Evolutionary conservation across 30 jellyfish, hydroid and myxozoan species (phyloP).

Genomic region (Cassiopea andromeda): DNA sequence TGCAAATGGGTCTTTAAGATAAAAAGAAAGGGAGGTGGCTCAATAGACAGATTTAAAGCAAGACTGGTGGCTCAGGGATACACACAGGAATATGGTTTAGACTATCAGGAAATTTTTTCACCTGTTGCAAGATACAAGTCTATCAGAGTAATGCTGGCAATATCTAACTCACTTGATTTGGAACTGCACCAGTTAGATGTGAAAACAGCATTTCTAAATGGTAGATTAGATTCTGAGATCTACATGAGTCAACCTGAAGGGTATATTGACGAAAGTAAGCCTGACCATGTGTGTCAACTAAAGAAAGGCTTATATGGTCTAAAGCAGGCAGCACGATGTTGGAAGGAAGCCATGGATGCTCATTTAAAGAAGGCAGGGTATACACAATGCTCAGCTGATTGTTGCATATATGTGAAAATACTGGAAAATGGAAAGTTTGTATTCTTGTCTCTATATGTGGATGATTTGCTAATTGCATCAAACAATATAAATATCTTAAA

Average conservation of each 20-base stretch:
- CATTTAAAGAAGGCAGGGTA: neutral
- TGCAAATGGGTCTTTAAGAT: constrained; percentile 3
- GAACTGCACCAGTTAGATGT: constrained; percentile 45
- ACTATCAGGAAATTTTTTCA: constrained; percentile 8
- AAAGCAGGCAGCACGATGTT: constrained; percentile 38
- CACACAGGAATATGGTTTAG: constrained; percentile 13
- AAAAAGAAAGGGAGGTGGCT: neutral
- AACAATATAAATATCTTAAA: neutral
- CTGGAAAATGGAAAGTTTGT: neutral
- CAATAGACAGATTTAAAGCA: neutral
- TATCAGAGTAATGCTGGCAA: constrained; percentile 10
- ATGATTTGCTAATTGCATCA: constrained; percentile 3
- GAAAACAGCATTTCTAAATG: constrained; percentile 34
- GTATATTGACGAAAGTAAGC: constrained; percentile 7
- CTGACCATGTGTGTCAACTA: constrained; percentile 25
- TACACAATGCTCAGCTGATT: neutral
- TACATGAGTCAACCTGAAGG: constrained; percentile 46
- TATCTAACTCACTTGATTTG: constrained; percentile 7
- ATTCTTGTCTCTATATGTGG: constrained; percentile 4
- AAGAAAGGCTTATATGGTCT: constrained; percentile 23
- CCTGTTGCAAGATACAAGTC: constrained; percentile 34
- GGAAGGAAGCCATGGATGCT: constrained; percentile 6
- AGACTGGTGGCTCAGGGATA: neutral
- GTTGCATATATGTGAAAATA: constrained; percentile 18
- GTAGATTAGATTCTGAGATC: constrained; percentile 21